phyloP scores from a whole-genome alignment of 2,888 invertebrate species.

The Sylvicola cinctus region DNA sequence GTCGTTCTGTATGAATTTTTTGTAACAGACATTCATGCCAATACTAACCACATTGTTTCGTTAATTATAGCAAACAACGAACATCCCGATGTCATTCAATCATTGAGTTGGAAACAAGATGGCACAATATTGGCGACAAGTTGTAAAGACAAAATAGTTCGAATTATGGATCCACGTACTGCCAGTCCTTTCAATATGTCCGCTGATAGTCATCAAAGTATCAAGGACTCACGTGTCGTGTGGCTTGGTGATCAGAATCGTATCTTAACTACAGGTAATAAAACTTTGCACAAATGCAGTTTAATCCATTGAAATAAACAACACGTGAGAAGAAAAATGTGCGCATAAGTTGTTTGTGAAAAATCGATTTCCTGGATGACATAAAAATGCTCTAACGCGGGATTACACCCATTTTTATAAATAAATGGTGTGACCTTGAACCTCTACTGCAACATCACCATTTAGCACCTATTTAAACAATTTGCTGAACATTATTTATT shows the following conservation, averaged over 20 bases:
- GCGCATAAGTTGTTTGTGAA: too few relatives aligned
- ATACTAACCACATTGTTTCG: too few relatives aligned
- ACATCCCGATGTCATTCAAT: conserved; percentile 75
- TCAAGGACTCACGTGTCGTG: conserved; percentile 76
- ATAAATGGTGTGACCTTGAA: neutral
- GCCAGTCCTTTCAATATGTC: conserved; percentile 34
- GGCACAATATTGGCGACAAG: conserved; percentile 60
- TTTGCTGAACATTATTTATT: neutral
- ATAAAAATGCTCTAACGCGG: neutral
- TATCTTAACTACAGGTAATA: conserved; percentile 64
- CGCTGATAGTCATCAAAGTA: conserved; percentile 67
- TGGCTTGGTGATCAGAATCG: conserved; percentile 75
- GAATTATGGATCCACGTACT: conserved; percentile 65
- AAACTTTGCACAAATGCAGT: too few relatives aligned
- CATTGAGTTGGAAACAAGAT: conserved; percentile 76
- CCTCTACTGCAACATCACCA: neutral
- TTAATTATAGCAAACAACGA: conserved; percentile 36
- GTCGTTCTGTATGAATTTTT: conserved; percentile 36
- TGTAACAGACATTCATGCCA: too few relatives aligned
- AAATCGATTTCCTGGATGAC: too few relatives aligned
- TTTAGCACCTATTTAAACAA: too few relatives aligned
- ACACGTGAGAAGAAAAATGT: too few relatives aligned
- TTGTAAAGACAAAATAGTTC: conserved; percentile 77
- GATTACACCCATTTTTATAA: neutral
- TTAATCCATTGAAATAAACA: too few relatives aligned